phyloP scores from a whole-genome alignment of 2,797 vertebrate genomes.

The Zalophus californianus region DNA sequence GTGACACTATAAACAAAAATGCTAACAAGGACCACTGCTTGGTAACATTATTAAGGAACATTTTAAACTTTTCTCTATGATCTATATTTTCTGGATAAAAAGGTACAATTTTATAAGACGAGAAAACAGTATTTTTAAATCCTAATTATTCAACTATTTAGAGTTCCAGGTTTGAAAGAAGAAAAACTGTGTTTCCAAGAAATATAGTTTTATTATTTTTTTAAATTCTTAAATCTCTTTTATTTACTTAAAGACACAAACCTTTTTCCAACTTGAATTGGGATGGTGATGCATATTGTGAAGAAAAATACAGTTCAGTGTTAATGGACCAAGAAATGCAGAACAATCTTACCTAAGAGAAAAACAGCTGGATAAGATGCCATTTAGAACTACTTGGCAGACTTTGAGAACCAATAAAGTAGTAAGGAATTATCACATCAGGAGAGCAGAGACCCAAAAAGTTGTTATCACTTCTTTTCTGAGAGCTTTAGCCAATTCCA shows the following conservation, averaged over 20 bases:
- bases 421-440: no score
- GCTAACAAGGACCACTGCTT: neutral
- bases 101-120: neutral
- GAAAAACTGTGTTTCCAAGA: neutral
- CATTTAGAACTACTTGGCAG: neutral
- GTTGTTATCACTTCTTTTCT: neutral
- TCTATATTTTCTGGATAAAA: neutral
- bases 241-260: neutral
- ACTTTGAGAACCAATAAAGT: neutral
- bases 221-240: neutral
- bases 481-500: neutral
- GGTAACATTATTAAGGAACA: neutral
- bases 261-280: neutral
- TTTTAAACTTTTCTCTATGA: neutral
- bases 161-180: neutral
- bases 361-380: neutral
- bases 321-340: neutral
- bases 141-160: neutral
- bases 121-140: neutral
- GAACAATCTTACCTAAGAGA: neutral
- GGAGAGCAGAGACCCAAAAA: neutral
- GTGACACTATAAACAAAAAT: neutral
- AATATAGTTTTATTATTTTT: neutral
- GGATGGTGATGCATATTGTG: neutral
- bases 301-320: neutral